Conservation (phyloP, 2,888 invertebrate species). For the Agriopis aurantiaria region DNA sequence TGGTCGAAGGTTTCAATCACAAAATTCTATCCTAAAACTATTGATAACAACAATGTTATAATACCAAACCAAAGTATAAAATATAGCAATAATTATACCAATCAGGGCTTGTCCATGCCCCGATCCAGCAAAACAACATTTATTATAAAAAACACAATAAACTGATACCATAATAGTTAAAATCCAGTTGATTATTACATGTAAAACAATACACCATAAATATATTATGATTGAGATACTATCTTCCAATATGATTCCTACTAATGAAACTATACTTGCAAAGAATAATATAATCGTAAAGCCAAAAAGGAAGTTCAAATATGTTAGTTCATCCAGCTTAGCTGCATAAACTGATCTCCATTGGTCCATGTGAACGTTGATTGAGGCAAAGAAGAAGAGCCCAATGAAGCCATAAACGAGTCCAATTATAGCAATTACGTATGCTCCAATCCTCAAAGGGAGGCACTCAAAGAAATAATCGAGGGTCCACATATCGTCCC, state of each 20-base stretch:
- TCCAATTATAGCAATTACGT: constrained; percentile 49
- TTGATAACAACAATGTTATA: constrained; percentile 53
- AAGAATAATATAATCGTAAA: constrained; percentile 47
- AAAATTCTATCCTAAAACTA: constrained; percentile 47
- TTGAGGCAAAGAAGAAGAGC: constrained; percentile 48
- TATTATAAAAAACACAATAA: constrained; percentile 50
- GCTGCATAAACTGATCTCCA: constrained; percentile 52
- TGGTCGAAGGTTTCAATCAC: no score
- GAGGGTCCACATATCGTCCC: constrained; percentile 24
- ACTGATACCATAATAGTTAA: constrained; percentile 42
- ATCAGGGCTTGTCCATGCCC: constrained; percentile 45
- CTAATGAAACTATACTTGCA: constrained; percentile 49
- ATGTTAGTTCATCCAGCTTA: constrained; percentile 52
- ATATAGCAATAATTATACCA: constrained; percentile 38
- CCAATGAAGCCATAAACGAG: constrained; percentile 54
- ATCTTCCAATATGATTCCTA: constrained; percentile 44
- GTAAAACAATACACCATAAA: constrained; percentile 50
- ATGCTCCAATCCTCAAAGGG: constrained; percentile 49
- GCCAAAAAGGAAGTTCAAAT: constrained; percentile 45
- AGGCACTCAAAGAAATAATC: constrained; percentile 51
- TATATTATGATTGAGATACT: constrained; percentile 47
- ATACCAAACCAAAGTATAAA: constrained; percentile 51
- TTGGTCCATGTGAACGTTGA: constrained; percentile 35
- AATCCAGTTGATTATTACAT: constrained; percentile 51
- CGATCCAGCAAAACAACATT: constrained; percentile 50